These are phyloP conservation scores for Silurus glanis DNA, from an alignment of 2,113 vertebrate species.

Conservation along the genomic window DNA sequence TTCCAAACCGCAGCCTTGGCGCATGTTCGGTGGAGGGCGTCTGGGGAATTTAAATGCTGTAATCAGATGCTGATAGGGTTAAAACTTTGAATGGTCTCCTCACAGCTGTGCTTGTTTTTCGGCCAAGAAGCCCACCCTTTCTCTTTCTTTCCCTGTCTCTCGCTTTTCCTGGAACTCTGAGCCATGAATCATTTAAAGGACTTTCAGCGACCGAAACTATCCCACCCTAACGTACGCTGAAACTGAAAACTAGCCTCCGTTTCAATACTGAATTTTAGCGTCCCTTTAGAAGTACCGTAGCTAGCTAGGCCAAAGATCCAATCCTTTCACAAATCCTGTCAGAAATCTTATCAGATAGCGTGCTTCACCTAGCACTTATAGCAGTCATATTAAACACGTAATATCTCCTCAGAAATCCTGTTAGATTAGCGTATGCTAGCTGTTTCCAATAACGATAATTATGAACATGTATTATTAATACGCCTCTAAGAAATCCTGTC, in stretches of 20 bases:
- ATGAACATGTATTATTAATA: background rate
- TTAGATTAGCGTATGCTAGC: background rate
- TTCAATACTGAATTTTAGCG: background rate
- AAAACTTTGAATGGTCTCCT: background rate
- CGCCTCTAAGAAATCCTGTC: background rate
- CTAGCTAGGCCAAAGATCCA: background rate
- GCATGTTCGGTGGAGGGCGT: background rate
- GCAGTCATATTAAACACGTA: background rate
- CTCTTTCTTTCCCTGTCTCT: background rate
- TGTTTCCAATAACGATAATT: background rate
- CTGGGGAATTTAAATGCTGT: background rate
- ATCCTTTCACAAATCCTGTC: too few relatives aligned
- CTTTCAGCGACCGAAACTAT: background rate
- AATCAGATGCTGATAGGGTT: constrained; percentile 6
- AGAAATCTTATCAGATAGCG: too few relatives aligned
- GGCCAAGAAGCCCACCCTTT: background rate
- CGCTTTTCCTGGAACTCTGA: constrained; percentile 8
- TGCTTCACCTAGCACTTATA: background rate
- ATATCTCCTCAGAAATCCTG: background rate
- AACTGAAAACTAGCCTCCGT: background rate
- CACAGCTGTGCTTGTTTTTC: background rate
- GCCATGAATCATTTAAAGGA: constrained; percentile 15
- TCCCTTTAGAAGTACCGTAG: background rate
- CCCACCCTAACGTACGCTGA: background rate
- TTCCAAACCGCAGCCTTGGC: background rate